A percentile compares a stretch with the other conserved stretches of the same genome.
Conservation (phyloP, 2,113 vertebrate species). For the Etia nguti region DNA sequence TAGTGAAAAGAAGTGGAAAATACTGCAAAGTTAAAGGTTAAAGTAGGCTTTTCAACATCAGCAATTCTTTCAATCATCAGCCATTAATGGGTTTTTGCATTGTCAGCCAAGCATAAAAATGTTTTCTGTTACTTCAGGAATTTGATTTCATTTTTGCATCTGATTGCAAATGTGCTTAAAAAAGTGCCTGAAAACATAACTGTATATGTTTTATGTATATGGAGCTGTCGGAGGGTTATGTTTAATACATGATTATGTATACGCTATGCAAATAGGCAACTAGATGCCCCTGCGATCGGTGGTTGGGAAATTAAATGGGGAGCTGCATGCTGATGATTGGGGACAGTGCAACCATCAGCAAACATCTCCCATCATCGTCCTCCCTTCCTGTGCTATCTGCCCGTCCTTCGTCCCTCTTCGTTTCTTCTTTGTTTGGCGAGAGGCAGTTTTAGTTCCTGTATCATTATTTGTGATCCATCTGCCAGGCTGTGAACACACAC, state of each 20-base stretch:
- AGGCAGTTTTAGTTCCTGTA: conserved; percentile 61
- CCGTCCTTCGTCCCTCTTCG: conserved; percentile 15
- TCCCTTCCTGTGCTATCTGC: neutral
- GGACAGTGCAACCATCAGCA: conserved; percentile 13
- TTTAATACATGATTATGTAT: conserved; percentile 5
- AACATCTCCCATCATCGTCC: conserved; percentile 9
- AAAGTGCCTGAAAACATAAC: neutral
- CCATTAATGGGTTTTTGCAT: neutral
- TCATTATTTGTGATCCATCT: conserved; percentile 71
- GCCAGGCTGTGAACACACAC: conserved; percentile 25
- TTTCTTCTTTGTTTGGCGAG: conserved; percentile 23
- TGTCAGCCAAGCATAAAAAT: neutral
- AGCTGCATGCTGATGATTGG: neutral
- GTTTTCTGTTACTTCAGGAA: neutral
- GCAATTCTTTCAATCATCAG: neutral
- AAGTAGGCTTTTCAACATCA: neutral
- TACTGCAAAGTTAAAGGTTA: neutral
- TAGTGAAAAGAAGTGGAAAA: neutral
- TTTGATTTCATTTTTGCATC: neutral
- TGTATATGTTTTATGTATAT: neutral
- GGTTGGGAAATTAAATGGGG: conserved; percentile 24
- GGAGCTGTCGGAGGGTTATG: neutral
- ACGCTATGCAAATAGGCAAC: conserved; percentile 16
- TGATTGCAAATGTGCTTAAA: neutral
- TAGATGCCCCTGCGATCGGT: conserved; percentile 5